Conservation (phyloP, 1,140 invertebrate genomes). For the Aphelenchoides avenae region DNA sequence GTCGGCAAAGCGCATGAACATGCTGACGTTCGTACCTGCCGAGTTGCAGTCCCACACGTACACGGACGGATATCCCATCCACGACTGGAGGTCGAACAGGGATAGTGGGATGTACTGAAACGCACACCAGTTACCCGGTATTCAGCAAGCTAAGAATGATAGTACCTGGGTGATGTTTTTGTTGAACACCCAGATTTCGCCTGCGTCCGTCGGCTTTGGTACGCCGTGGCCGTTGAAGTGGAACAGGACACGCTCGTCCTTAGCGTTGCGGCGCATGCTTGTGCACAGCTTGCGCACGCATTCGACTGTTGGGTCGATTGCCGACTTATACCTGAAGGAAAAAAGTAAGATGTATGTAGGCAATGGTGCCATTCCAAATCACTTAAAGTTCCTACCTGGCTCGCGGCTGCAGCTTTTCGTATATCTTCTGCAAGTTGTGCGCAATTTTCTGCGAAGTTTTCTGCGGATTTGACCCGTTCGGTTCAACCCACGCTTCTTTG, state of each 20-base stretch:
- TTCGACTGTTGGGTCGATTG: slow-evolving; percentile 90
- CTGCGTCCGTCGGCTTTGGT: slow-evolving; percentile 88
- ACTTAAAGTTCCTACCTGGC: slow-evolving; percentile 65
- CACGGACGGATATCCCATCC: slow-evolving; percentile 97
- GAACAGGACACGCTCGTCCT: slow-evolving; percentile 95
- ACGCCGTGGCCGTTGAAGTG: slow-evolving; percentile 99
- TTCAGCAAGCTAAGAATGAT: slow-evolving; percentile 5
- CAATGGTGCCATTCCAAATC: background rate
- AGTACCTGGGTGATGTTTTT: slow-evolving; percentile 65
- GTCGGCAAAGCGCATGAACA: slow-evolving; percentile 49
- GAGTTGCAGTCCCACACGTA: slow-evolving; percentile 99
- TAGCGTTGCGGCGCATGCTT: slow-evolving; percentile 89
- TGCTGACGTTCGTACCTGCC: slow-evolving; percentile 74
- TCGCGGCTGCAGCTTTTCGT: slow-evolving; percentile 87
- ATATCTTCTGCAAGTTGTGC: slow-evolving; percentile 84
- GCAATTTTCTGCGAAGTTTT: slow-evolving; percentile 91
- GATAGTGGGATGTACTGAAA: slow-evolving; percentile 94
- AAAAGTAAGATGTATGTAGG: slow-evolving; percentile 2
- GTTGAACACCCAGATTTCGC: slow-evolving; percentile 99
- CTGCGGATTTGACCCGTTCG: slow-evolving; percentile 75
- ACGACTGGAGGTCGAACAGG: slow-evolving; percentile 93
- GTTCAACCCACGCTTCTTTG: slow-evolving; percentile 89
- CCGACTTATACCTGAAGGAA: slow-evolving; percentile 77
- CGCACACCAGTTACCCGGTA: too few species aligned
- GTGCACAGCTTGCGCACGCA: slow-evolving; percentile 95